Evolutionary conservation across 92 coral and sea anemone genomes (phyloP), one percentile per base, ranked within the genome.

Genomic region (Pocillopora grandis): DNA sequence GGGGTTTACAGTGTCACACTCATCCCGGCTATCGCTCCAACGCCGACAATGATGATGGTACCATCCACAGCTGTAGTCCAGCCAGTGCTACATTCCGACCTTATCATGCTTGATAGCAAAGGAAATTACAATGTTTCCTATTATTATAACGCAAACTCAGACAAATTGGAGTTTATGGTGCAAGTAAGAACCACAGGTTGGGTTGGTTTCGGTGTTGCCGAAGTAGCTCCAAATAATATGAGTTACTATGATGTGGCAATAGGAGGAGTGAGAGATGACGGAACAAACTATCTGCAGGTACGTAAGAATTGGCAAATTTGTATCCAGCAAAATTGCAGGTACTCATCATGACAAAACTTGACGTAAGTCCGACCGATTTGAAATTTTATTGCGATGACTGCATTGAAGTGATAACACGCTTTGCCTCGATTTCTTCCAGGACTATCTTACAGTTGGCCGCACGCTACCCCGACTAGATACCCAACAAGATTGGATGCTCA

Each of bases 141-240:
- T 58, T 70, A 21, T 59, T 81, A 36, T 59, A 71, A 81, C 77
- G 85, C 68, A 12, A 37, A 69, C 27, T 42, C 70, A 16, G 85
- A 81, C 16, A 59, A 36, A 9, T 12, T 81, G n/a, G 70, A 71
- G 35, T 71, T 81, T 71, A 36, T 58, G 69, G 66, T 81, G 58
- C 61, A 71, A n/a, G 85, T 71, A 9, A 27, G 37, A 3, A 13
- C 85, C 0, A 42, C 70, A 59, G 85, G 85, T 0, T 81, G 85
- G 85, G 69, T 81, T 19, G 85, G 85, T 3, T 71, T 81, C 49
- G 77, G 85, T 1, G 52, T 81, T 17, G 85, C 85, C 58, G 42
- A 56, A 16, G 13, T n/a, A 1, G 70, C 85, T 9, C 76, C 76
- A 10, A 68, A 5, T 36, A 19, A 0, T 1, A 80, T 80, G 84